Conservation (phyloP, 1,140 invertebrate genomes). For the Neodiprion virginianus region DNA sequence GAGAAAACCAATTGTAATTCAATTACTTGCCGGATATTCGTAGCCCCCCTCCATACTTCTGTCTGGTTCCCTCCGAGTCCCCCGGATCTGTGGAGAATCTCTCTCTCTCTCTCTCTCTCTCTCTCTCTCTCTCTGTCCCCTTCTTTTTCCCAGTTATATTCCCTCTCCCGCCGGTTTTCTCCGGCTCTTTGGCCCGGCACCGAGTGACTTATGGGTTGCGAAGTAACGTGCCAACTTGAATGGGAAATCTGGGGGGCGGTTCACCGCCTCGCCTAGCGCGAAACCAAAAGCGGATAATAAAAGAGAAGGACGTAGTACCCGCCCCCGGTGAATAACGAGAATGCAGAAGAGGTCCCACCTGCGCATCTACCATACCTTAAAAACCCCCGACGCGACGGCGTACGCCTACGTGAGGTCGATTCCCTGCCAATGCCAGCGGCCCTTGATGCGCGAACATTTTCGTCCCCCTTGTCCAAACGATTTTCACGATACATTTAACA, state of each 20-base stretch:
- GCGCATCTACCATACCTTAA: background rate
- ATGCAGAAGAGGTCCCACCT: background rate
- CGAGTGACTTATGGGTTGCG: slow-evolving; percentile 1
- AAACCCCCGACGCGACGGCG: background rate
- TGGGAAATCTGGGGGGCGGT: slow-evolving; percentile 3
- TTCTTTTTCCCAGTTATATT: too few species aligned
- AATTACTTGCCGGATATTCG: slow-evolving; percentile 5
- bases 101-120: background rate
- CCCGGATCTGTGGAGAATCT: too few species aligned
- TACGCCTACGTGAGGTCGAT: too few species aligned
- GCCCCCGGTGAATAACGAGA: background rate
- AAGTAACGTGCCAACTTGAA: slow-evolving; percentile 5
- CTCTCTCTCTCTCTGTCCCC: background rate
- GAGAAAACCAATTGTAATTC: background rate
- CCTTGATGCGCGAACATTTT: too few species aligned
- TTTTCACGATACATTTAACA: too few species aligned
- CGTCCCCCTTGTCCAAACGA: too few species aligned
- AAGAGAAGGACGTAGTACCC: background rate
- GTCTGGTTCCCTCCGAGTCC: background rate
- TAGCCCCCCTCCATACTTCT: background rate
- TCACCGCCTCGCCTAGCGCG: background rate
- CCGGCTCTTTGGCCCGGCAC: background rate
- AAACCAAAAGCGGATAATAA: slow-evolving; percentile 2
- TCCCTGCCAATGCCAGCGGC: too few species aligned
- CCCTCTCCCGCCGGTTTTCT: background rate